These are phyloP conservation scores for Brachystomella parvula DNA, from an alignment of 1,140 invertebrate genomes.

Conservation along the genomic window DNA sequence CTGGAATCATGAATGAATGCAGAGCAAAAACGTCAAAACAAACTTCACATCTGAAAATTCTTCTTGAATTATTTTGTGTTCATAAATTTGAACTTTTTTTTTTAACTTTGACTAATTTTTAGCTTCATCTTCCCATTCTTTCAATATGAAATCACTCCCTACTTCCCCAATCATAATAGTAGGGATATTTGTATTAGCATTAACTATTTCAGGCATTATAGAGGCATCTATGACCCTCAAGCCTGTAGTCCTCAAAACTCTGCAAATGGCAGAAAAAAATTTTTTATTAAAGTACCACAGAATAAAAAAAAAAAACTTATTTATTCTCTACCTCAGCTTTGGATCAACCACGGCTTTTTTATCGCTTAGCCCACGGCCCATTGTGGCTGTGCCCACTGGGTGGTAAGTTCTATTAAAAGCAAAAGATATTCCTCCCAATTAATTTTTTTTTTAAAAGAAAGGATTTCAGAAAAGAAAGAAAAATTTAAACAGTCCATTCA, in stretches of 20 bases:
- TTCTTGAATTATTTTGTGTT: too few species aligned
- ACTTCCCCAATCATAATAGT: slow-evolving; percentile 40
- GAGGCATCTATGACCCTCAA: slow-evolving; percentile 43
- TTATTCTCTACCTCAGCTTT: slow-evolving; percentile 37
- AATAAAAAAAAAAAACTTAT: background rate
- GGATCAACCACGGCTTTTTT: slow-evolving; percentile 41
- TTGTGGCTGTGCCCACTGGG: slow-evolving; percentile 68
- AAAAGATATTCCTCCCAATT: background rate
- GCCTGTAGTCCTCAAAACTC: slow-evolving; percentile 40
- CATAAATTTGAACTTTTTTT: too few species aligned
- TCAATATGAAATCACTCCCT: too few species aligned
- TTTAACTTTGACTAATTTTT: too few species aligned
- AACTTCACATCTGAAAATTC: too few species aligned
- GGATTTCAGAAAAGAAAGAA: too few species aligned
- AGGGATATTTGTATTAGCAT: slow-evolving; percentile 42
- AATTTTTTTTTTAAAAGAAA: too few species aligned
- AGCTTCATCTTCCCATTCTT: too few species aligned
- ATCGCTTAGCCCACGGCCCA: slow-evolving; percentile 61
- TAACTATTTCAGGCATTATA: slow-evolving; percentile 41
- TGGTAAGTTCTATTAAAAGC: background rate
- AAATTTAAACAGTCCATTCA: too few species aligned
- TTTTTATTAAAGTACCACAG: background rate
- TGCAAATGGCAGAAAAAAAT: background rate
- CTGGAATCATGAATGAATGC: too few species aligned
- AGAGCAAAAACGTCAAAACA: too few species aligned